Percentiles rank a stretch among this genome's conserved stretches.
phyloP scores from a whole-genome alignment of 1,140 invertebrate genomes.

The Ectropis grisescens region DNA sequence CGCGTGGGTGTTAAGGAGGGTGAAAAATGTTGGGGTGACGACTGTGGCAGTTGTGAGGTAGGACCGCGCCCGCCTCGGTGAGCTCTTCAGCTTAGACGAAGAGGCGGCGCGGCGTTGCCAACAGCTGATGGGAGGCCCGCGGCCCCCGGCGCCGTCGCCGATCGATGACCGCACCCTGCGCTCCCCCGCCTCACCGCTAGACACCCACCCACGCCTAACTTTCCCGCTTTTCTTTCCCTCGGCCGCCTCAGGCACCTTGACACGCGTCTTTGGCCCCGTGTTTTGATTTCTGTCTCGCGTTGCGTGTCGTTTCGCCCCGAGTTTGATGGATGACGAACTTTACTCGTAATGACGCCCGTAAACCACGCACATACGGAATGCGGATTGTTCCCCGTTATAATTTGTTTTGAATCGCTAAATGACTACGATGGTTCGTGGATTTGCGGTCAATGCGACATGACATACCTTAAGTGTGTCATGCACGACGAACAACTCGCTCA shows the following conservation, averaged over 20 bases:
- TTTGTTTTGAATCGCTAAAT: no score
- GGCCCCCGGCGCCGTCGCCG: constrained; percentile 23
- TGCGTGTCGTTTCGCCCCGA: constrained; percentile 8
- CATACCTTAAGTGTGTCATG: no score
- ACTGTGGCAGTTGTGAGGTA: no score
- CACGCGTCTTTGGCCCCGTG: constrained; percentile 11
- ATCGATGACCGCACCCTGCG: constrained; percentile 35
- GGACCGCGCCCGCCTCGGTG: no score
- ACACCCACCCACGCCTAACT: constrained; percentile 39
- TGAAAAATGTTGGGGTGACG: no score
- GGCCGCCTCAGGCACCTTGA: constrained; percentile 3
- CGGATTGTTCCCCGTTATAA: no score
- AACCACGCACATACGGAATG: no score
- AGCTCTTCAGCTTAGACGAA: constrained; percentile 3
- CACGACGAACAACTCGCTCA: no score
- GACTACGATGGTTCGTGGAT: not conserved
- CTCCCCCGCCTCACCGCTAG: constrained; percentile 25
- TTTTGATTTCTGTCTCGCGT: constrained; percentile 17
- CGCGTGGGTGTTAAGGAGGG: no score
- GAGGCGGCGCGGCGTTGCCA: constrained; percentile 14
- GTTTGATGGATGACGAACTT: constrained; percentile 22
- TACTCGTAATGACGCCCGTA: no score
- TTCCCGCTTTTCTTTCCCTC: constrained; percentile 52
- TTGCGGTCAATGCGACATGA: constrained; percentile 1
- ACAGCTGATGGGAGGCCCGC: constrained; percentile 43